phyloP scores from a whole-genome alignment of 1,140 invertebrate genomes.

The Orius laevigatus region DNA sequence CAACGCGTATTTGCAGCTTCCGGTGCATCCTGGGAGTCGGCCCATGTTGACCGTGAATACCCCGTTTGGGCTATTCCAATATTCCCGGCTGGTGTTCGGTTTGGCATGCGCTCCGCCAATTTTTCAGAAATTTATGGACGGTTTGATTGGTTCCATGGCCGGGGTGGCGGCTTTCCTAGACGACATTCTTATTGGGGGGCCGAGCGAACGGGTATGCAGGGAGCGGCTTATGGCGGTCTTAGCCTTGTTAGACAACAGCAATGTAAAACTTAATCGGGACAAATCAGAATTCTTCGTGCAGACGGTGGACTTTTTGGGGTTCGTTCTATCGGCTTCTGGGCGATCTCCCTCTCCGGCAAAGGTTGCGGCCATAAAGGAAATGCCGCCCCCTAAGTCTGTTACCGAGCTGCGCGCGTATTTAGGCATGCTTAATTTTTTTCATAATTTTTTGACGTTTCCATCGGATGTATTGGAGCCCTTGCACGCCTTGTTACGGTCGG shows the following conservation, averaged over 20 bases:
- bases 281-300: conserved; percentile 2
- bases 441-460: conserved; percentile 11
- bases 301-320: conserved; percentile 4
- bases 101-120: conserved; percentile 23
- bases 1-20: conserved; percentile 27
- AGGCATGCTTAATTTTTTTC: conserved; percentile 3
- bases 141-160: conserved; percentile 20
- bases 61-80: not conserved
- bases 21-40: conserved; percentile 14
- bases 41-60: conserved; percentile 6
- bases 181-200: conserved; percentile 6
- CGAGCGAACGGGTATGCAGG: not conserved
- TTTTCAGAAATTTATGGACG: conserved; percentile 25
- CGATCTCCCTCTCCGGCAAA: not conserved
- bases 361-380: conserved; percentile 3
- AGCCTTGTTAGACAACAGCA: conserved; percentile 10
- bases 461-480: conserved; percentile 12
- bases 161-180: not conserved
- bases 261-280: not conserved
- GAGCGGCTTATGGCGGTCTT: not conserved
- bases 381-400: conserved; percentile 8
- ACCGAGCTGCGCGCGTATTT: conserved; percentile 5
- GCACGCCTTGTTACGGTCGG: conserved; percentile 6
- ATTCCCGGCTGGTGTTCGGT: conserved; percentile 12
- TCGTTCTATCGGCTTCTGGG: not conserved